A percentile compares a stretch with the other conserved stretches of the same genome.
Evolutionary conservation across 1,140 invertebrate species (phyloP).

Genomic region (Lamellibrachia luymesi): DNA sequence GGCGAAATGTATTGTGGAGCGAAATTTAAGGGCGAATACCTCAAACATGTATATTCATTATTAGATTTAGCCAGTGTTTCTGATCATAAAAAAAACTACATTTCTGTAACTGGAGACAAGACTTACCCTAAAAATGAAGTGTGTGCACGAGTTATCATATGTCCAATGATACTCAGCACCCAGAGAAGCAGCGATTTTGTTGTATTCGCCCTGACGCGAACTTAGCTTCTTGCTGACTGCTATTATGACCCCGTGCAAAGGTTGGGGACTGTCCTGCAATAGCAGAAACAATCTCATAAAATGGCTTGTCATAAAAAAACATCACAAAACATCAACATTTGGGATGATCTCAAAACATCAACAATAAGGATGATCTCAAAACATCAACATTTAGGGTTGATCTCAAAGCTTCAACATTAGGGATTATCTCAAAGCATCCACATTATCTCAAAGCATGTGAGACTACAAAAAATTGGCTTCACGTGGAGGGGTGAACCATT

Average conservation of each 20-base stretch:
- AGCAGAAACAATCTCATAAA: neutral
- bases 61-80: neutral
- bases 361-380: no score
- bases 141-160: conserved; percentile 53
- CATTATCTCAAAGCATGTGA: no score
- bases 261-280: conserved; percentile 29
- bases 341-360: no score
- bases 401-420: no score
- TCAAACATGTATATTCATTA: neutral
- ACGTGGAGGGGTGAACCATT: no score
- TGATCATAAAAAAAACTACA: no score
- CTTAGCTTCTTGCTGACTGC: conserved; percentile 54
- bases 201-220: conserved; percentile 52
- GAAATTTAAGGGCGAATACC: no score
- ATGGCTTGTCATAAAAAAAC: neutral
- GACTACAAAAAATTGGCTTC: no score
- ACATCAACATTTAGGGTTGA: no score
- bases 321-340: no score
- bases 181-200: conserved; percentile 51
- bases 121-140: conserved; percentile 57
- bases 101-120: neutral
- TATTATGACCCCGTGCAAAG: conserved; percentile 55
- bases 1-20: no score
- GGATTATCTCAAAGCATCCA: no score
- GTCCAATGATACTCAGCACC: conserved; percentile 58